Evolutionary conservation across 2,888 invertebrate species (phyloP).

Genomic region (Amiota mariae): DNA sequence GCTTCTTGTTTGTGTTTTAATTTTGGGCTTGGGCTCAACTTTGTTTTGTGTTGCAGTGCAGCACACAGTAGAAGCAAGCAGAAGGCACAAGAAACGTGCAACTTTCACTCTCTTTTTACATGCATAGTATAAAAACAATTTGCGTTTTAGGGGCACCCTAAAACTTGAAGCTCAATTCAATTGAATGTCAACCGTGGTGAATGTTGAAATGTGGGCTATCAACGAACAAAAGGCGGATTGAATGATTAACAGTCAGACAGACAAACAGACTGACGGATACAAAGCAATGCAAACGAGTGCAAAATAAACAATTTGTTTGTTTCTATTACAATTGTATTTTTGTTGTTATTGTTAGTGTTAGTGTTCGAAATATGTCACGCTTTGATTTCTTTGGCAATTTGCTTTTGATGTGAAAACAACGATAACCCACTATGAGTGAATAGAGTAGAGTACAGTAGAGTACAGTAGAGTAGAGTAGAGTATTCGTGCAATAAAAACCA

Average conservation of each 20-base stretch:
- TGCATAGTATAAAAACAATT: slow-evolving; percentile 54
- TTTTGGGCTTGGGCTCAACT: slow-evolving; percentile 22
- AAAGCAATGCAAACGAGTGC: slow-evolving; percentile 12
- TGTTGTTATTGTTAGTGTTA: slow-evolving; percentile 12
- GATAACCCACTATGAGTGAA: slow-evolving; percentile 15
- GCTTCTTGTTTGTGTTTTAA: slow-evolving; percentile 22
- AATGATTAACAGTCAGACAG: neutral
- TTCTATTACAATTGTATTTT: neutral
- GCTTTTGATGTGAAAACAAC: slow-evolving; percentile 15
- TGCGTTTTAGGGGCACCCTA: slow-evolving; percentile 36
- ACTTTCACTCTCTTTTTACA: slow-evolving; percentile 64
- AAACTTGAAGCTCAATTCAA: slow-evolving; percentile 5
- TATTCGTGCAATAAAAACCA: too few relatives aligned
- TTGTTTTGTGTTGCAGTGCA: slow-evolving; percentile 31
- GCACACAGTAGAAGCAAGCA: too few relatives aligned
- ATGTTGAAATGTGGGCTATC: neutral
- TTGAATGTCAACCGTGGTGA: slow-evolving; percentile 11
- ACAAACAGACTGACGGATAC: too few relatives aligned
- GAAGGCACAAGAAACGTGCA: slow-evolving; percentile 44
- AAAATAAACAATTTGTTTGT: slow-evolving; percentile 19
- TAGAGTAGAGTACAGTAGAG: neutral
- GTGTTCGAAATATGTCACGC: slow-evolving; percentile 19
- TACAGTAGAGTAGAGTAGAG: too few relatives aligned
- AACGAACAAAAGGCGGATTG: neutral
- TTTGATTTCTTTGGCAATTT: slow-evolving; percentile 16